Base-by-base conservation (phyloP, 1,140 invertebrate species). In the Drosophila jambulina region DNA sequence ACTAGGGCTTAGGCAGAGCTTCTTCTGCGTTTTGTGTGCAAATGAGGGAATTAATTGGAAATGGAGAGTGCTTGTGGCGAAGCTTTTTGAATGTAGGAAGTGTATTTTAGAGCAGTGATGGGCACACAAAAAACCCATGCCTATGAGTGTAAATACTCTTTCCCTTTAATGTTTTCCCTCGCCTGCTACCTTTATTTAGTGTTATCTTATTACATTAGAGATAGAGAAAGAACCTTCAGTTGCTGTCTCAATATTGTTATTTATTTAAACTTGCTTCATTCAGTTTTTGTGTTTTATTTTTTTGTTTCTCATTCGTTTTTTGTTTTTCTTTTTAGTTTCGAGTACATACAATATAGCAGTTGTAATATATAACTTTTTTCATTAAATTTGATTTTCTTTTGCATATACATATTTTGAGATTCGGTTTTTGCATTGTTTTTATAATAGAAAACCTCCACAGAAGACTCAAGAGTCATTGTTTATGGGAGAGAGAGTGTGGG, bases 291-390 rank as follows among this genome's bases (percentile, higher is more conserved):
- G 51, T 54, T 54, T 54, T 36, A 54, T 68, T 79, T 79, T 45
- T 51, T 56, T 27, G 68, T 69, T 69, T 69, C 46, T 69, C 61
- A 53, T 36, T 61, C n/a, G 42, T 57, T 64, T 81, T 61, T 58
- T 45, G 32, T 54, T 42, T 61, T 43, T 27, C 25, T 58, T 62
- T 82, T 74, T 78, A 54, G 67, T 82, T 54, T 88, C 46, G 84
- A 84, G 84, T 87, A 87, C 84, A 87, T 88, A 80, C 84, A 84
- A 71, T 87, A 88, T 88, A 88, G 84, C 84, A 80, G 84, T 80
- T 87, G 72, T 88, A 88, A 87, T 86, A 88, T 88, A 87, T 88
- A 87, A 87, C 84, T 87, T 87, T 82, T 62, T 71, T 60, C 68
- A 69, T 81, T 84, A 57, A 80, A 80, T 87, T 87, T 87, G 83